Evolutionary conservation across 2,797 vertebrate genomes (phyloP).

Genomic region (Xiphophorus birchmanni): DNA sequence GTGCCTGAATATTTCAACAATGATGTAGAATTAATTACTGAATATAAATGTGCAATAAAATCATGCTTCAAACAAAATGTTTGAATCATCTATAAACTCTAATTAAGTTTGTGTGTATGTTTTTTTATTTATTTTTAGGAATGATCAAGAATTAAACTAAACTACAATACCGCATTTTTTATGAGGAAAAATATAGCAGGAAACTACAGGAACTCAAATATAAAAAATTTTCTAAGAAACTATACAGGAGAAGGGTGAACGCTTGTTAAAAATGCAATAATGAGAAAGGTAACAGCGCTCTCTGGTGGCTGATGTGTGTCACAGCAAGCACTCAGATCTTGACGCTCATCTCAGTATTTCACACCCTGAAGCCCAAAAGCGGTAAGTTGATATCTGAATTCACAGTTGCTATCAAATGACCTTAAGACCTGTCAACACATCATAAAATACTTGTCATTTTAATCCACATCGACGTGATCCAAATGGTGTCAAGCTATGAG

Average conservation of each 20-base stretch:
- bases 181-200: background rate
- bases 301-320: slow-evolving; percentile 5
- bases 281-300: background rate
- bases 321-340: slow-evolving; percentile 6
- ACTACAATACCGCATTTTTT: background rate
- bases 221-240: slow-evolving; percentile 6
- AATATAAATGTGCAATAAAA: background rate
- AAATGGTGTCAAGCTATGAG: slow-evolving; percentile 5
- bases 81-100: background rate
- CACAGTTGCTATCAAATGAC: slow-evolving; percentile 11
- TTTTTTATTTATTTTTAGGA: background rate
- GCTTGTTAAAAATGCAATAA: slow-evolving; percentile 13
- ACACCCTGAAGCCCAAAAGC: slow-evolving; percentile 28
- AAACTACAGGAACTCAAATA: background rate
- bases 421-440: slow-evolving; percentile 18
- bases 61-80: background rate
- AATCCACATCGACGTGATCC: slow-evolving; percentile 7
- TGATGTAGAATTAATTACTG: background rate
- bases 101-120: background rate
- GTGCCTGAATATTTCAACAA: background rate
- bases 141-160: background rate
- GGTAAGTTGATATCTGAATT: slow-evolving; percentile 17
- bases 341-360: slow-evolving; percentile 18
- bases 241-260: slow-evolving; percentile 21
- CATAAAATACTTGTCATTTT: slow-evolving; percentile 26